Percentiles rank a stretch among this genome's conserved stretches.
Evolutionary conservation across 2,888 invertebrate genomes (phyloP).

Genomic region (Epinotia nisella): DNA sequence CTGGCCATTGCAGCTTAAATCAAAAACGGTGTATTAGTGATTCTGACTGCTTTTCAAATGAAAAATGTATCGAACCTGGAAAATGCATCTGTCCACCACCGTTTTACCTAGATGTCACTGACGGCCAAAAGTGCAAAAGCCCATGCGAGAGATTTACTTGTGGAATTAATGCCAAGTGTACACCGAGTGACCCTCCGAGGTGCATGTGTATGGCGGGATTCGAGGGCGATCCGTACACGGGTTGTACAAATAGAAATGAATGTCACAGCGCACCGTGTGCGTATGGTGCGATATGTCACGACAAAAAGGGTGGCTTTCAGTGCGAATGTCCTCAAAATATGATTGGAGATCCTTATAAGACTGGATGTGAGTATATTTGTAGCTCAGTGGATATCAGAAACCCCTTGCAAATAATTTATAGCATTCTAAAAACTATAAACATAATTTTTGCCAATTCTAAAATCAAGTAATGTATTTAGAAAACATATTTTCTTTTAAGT

Average conservation of each 20-base stretch:
- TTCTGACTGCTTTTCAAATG: conserved; percentile 93
- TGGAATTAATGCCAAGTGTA: conserved; percentile 95
- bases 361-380: conserved; percentile 87
- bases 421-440: too few relatives aligned
- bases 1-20: conserved; percentile 92
- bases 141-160: conserved; percentile 96
- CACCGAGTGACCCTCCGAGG: conserved; percentile 94
- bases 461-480: too few relatives aligned
- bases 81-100: conserved; percentile 96
- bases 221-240: conserved; percentile 93
- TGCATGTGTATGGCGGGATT: conserved; percentile 95
- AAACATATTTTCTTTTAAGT: too few relatives aligned
- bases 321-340: conserved; percentile 94
- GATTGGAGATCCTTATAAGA: conserved; percentile 93
- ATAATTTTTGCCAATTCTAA: too few relatives aligned
- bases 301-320: conserved; percentile 93
- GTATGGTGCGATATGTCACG: conserved; percentile 94
- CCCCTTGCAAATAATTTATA: not conserved
- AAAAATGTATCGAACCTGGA: conserved; percentile 96
- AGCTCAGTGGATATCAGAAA: not conserved
- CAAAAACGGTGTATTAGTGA: conserved; percentile 93
- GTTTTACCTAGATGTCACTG: conserved; percentile 92
- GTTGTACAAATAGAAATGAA: conserved; percentile 94
- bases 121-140: conserved; percentile 95
- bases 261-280: conserved; percentile 93